phyloP scores from a whole-genome alignment of 2,113 vertebrate species.

The Atrichornis clamosus region DNA sequence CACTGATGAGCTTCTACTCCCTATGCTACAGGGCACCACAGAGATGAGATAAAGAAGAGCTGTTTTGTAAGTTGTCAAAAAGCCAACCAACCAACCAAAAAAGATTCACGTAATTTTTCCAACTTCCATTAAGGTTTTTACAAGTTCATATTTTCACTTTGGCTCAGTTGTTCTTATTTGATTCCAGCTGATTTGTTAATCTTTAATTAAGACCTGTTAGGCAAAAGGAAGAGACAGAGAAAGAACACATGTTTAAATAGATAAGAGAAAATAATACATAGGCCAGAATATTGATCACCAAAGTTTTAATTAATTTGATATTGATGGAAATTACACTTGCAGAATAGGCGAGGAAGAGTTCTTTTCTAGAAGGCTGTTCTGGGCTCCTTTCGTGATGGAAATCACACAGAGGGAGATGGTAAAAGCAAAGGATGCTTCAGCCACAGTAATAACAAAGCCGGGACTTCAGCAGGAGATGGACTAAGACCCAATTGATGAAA shows the following conservation, averaged over 20 bases:
- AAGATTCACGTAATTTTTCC: not conserved
- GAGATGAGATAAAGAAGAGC: not conserved
- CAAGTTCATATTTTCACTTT: not conserved
- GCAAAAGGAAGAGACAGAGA: not conserved
- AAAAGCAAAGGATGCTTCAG: not conserved
- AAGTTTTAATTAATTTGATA: conserved; percentile 32
- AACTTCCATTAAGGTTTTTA: not conserved
- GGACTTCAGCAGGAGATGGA: not conserved
- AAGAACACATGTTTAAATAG: not conserved
- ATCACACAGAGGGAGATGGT: not conserved
- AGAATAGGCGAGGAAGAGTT: not conserved
- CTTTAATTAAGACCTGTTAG: conserved; percentile 31
- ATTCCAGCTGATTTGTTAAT: conserved; percentile 7
- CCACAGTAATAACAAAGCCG: not conserved
- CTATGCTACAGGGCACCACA: not conserved
- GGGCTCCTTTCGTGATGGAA: not conserved
- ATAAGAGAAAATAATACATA: conserved; percentile 24
- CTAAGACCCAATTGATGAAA: not conserved
- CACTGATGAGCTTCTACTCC: not conserved
- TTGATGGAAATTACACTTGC: not conserved
- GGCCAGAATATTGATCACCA: not conserved
- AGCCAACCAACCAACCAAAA: not conserved
- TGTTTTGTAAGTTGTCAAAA: not conserved
- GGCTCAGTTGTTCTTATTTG: not conserved
- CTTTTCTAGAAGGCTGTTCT: not conserved